Percentiles rank a stretch among this genome's conserved stretches.
Conservation (phyloP, 1,140 invertebrate genomes). For the Aporrectodea caliginosa region DNA sequence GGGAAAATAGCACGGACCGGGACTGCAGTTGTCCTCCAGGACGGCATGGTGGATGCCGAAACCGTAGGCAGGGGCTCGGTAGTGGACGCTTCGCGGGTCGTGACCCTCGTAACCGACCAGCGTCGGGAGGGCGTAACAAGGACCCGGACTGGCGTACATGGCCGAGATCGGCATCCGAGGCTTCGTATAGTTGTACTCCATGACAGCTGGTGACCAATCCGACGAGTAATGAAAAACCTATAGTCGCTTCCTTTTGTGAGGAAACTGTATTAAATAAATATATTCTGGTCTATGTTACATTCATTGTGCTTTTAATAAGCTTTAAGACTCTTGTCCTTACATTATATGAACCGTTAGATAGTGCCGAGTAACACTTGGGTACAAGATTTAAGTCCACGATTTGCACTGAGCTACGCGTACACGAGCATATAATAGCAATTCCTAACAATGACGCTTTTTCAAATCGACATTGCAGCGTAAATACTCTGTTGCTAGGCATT, state of each 20-base stretch:
- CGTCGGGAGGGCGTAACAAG: constrained; percentile 56
- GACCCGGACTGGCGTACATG: constrained; percentile 83
- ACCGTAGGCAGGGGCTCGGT: constrained; percentile 46
- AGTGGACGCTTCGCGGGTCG: constrained; percentile 52
- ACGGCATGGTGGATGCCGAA: constrained; percentile 38
- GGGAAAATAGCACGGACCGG: constrained; percentile 46
- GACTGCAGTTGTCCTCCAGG: constrained; percentile 47
- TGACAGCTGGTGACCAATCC: too few species aligned
- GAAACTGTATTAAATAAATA: background rate
- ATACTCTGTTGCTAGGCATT: too few species aligned
- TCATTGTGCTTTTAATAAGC: background rate
- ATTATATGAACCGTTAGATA: too few species aligned
- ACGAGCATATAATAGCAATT: too few species aligned
- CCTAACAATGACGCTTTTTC: too few species aligned
- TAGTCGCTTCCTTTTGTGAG: too few species aligned
- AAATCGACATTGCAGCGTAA: too few species aligned
- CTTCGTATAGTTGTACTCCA: constrained; percentile 63
- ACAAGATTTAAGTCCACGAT: too few species aligned
- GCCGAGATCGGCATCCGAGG: constrained; percentile 83
- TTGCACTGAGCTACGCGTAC: too few species aligned
- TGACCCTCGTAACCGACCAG: constrained; percentile 49
- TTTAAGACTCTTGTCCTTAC: too few species aligned
- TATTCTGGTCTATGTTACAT: background rate
- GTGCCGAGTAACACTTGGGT: too few species aligned
- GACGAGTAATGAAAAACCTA: too few species aligned